These are phyloP conservation scores for Schizotus pectinicornis DNA, from an alignment of 2,888 invertebrate species.

Conservation along the genomic window DNA sequence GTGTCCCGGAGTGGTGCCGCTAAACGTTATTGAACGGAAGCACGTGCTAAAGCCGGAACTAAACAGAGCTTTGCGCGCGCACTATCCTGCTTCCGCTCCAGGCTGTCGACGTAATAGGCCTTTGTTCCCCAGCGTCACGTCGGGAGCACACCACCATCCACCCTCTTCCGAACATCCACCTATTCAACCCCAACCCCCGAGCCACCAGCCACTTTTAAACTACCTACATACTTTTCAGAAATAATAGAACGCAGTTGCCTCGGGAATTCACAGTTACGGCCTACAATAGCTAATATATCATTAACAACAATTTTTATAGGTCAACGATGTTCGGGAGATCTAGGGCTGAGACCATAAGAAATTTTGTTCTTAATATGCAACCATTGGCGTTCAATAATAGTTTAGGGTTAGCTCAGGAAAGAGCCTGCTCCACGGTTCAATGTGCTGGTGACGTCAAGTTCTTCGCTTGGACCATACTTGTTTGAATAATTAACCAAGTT, in stretches of 20 bases:
- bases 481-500: too few species aligned
- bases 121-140: constrained; percentile 24
- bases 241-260: constrained; percentile 21
- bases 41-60: constrained; percentile 46
- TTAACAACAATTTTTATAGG: too few species aligned
- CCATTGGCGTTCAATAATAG: too few species aligned
- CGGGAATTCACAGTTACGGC: constrained; percentile 15
- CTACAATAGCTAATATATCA: neutral
- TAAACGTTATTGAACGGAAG: constrained; percentile 46
- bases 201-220: constrained; percentile 20
- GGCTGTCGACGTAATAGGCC: constrained; percentile 40
- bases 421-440: too few species aligned
- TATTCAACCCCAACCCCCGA: constrained; percentile 1
- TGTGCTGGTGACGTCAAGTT: too few species aligned
- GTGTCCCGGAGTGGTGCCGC: constrained; percentile 35
- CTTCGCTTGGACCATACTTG: too few species aligned
- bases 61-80: constrained; percentile 40
- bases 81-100: constrained; percentile 34
- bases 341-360: too few species aligned
- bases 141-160: constrained; percentile 4
- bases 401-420: too few species aligned
- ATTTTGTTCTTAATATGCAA: too few species aligned
- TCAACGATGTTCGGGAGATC: too few species aligned
- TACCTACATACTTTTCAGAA: constrained; percentile 21
- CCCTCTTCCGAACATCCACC: constrained; percentile 19